Conservation (phyloP, 2,797 vertebrate species). For the Sebastes aleutianus region DNA sequence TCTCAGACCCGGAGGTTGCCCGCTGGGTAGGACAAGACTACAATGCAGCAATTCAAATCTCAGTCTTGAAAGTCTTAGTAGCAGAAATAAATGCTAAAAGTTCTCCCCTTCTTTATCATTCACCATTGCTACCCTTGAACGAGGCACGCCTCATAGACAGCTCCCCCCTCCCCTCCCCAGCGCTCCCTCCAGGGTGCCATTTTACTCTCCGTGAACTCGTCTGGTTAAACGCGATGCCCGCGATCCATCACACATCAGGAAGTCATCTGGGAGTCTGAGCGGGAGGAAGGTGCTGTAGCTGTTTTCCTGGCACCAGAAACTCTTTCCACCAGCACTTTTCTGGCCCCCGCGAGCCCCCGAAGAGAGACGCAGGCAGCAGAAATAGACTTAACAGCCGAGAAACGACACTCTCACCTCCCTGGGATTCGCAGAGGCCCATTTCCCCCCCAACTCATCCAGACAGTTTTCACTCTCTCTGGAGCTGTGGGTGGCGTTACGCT, state of each 20-base stretch:
- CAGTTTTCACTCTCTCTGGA: constrained; percentile 1
- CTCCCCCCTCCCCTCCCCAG: background rate
- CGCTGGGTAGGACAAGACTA: background rate
- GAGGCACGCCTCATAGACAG: background rate
- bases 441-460: constrained; percentile 14
- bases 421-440: constrained; percentile 3
- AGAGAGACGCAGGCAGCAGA: constrained; percentile 22
- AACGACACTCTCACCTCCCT: constrained; percentile 2
- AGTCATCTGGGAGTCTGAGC: constrained; percentile 53
- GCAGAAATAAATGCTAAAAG: background rate
- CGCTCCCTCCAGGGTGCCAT: background rate
- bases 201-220: constrained; percentile 3
- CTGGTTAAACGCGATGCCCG: constrained; percentile 7
- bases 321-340: constrained; percentile 46
- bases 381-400: constrained; percentile 31
- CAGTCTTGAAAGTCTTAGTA: background rate
- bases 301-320: constrained; percentile 59
- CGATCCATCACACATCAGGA: constrained; percentile 57
- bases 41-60: background rate
- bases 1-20: too few relatives aligned
- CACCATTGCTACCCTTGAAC: background rate
- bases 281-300: constrained; percentile 38
- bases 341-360: background rate
- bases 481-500: constrained; percentile 26
- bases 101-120: background rate